Evolutionary conservation across 2,888 invertebrate genomes (phyloP), one percentile per base, ranked within the genome.

Genomic region (Campoplex capitator): DNA sequence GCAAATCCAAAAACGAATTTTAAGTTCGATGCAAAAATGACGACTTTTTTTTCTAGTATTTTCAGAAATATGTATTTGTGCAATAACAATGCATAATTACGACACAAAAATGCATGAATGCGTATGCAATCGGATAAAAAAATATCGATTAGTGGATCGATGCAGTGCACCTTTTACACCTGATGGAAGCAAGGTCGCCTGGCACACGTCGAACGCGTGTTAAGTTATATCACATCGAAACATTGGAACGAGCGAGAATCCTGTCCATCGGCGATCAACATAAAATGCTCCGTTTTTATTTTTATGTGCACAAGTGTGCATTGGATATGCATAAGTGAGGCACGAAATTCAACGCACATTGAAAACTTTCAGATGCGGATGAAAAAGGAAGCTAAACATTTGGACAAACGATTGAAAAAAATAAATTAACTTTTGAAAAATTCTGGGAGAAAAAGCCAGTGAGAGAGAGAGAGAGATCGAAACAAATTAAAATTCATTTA

Each of bases 221-320:
- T 89, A 89, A 90, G 92, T 93, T 93, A 93, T 93, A 92, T 93
- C 92, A 93, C 86, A 85, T 84, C 84, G 73, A 83, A 84, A 70
- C 79, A 75, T 80, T 79, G 62, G 42, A 88, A 87, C 90, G 90
- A 75, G 88, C 88, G 82, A 91, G 89, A 91, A 89, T 89, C 89
- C 89, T 89, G 90, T 90, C 91, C 90, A 88, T 90, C 90, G 90
- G 89, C 90, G 83, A 89, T 89, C 48, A 18, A n/a, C n/a, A 51
- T 76, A 28, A 67, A 81, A 58, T 32, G 32, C 32, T 32, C 13
- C 16, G 13, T 62, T 62, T 62, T 45, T 54, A 65, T 71, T 81
- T 58, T 18, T 70, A 54, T 71, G 38, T 83, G 42, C 62, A 68
- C 45, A 70, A 67, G 54, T 56, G 58, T 58, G 56, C 62, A 23